phyloP scores from a whole-genome alignment of 2,888 invertebrate species.

The Morpho achilles region DNA sequence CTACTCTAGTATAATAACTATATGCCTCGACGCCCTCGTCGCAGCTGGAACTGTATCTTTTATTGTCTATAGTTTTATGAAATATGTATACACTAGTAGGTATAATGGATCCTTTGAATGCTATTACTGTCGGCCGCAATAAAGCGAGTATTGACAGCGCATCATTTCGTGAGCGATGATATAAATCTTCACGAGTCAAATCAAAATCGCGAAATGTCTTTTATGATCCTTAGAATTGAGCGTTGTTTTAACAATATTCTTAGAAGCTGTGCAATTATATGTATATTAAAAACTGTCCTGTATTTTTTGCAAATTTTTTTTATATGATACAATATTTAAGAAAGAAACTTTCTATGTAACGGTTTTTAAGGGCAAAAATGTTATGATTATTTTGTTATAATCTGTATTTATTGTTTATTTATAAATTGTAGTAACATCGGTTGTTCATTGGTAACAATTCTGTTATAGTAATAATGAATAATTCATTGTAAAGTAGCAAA shows the following conservation, averaged over 20 bases:
- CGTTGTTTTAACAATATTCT: constrained; percentile 8
- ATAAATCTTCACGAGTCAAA: constrained; percentile 33
- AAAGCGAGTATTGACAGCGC: constrained; percentile 36
- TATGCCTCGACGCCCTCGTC: neutral
- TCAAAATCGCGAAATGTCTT: constrained; percentile 14
- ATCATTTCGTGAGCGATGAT: constrained; percentile 31
- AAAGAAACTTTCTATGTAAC: too few species aligned
- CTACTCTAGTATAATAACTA: neutral
- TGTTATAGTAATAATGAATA: neutral
- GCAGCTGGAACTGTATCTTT: neutral
- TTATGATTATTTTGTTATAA: neutral
- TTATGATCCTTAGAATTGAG: constrained; percentile 11
- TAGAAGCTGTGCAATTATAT: neutral
- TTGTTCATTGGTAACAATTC: constrained; percentile 80
- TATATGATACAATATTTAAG: too few species aligned
- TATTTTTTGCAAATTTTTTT: too few species aligned
- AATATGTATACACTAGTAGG: neutral
- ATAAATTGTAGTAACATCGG: constrained; percentile 57
- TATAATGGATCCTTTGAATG: constrained; percentile 26
- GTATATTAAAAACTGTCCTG: neutral
- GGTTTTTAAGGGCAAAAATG: too few species aligned
- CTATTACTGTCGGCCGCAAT: constrained; percentile 35
- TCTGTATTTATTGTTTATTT: neutral
- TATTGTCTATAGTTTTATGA: constrained; percentile 2
- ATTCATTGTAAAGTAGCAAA: neutral